Evolutionary conservation across 2,113 vertebrate species (phyloP), one percentile per base, ranked within the genome.

Genomic region (Tetraodon nigroviridis): DNA sequence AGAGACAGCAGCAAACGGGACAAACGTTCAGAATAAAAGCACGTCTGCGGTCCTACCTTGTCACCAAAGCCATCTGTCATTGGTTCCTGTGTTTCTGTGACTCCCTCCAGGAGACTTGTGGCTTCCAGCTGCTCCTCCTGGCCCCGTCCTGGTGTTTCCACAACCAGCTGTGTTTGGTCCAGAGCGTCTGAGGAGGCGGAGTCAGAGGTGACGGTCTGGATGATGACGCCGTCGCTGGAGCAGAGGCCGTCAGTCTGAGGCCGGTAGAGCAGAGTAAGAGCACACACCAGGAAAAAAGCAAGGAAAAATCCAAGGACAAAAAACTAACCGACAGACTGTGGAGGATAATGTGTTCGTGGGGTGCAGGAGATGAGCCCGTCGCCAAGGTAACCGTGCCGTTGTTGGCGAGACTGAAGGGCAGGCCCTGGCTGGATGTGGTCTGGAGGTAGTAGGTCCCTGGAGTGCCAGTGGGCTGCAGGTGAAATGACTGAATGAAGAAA

Each of bases 321-420:
- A 10, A 3, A 84, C 82, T 49, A 79, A 99, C 97, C 46, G 94
- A 93, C 72, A 98, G 91, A 75, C 94, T 92, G 73, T 99, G 97
- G 1, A 99, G 92, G 42, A 99, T 98, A 83, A 99, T 99, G 91
- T 99, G 97, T 37, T 98, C 96, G 0, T 95, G 94, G 8, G 96
- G 93, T 17, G 93, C 90, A 0, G 95, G 95, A 0, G 96, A 94
- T 0, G 94, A 83, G 14, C 90, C 78, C 0, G 95, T 92, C 0
- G 96, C 91, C 51, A 98, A 83, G 14, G 96, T 97, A 46, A 98
- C 92, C 0, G 95, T 92, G 70, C 93, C 89, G 82, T 91, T 97
- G 11, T 91, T 71, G 0, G 91, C 88, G 61, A 98, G 78, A 0
- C 95, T 93, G 20, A 98, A 81, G 5, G 95, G 95, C 32, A 98